These are phyloP conservation scores for Poecilia velifera DNA, from an alignment of 2,797 vertebrate genomes.

Conservation along the genomic window DNA sequence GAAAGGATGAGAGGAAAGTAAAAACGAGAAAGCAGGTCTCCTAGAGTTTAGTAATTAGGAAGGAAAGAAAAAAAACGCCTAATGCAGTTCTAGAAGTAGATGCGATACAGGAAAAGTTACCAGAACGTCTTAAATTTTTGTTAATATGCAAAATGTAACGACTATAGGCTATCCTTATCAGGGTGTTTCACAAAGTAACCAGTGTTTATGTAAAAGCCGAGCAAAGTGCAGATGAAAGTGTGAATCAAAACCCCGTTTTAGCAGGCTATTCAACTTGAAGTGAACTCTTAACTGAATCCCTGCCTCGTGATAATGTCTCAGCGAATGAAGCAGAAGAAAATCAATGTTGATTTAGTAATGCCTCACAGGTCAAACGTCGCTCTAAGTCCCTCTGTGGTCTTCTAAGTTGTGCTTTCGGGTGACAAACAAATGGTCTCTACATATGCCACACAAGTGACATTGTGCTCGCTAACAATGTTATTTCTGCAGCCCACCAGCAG, in stretches of 20 bases:
- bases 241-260: not conserved
- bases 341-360: constrained; percentile 37
- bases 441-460: constrained; percentile 13
- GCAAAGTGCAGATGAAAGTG: not conserved
- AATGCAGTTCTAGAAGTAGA: constrained; percentile 3
- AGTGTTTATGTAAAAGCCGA: constrained; percentile 10
- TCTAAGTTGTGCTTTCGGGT: constrained; percentile 18
- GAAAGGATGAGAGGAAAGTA: constrained; percentile 19
- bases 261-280: constrained; percentile 17
- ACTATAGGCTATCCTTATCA: not conserved
- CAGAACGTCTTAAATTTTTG: constrained; percentile 8
- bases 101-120: not conserved
- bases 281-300: constrained; percentile 16
- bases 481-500: constrained; percentile 32
- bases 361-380: constrained; percentile 7
- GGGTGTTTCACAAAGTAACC: not conserved
- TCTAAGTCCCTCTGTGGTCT: not conserved
- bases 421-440: constrained; percentile 33
- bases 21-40: not conserved
- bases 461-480: constrained; percentile 36
- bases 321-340: constrained; percentile 36
- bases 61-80: not conserved
- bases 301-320: constrained; percentile 11
- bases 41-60: constrained; percentile 17
- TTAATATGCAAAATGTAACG: not conserved